Evolutionary conservation across 2,113 vertebrate genomes (phyloP), one percentile per base, ranked within the genome.

Genomic region (Cryptotis parvus): DNA sequence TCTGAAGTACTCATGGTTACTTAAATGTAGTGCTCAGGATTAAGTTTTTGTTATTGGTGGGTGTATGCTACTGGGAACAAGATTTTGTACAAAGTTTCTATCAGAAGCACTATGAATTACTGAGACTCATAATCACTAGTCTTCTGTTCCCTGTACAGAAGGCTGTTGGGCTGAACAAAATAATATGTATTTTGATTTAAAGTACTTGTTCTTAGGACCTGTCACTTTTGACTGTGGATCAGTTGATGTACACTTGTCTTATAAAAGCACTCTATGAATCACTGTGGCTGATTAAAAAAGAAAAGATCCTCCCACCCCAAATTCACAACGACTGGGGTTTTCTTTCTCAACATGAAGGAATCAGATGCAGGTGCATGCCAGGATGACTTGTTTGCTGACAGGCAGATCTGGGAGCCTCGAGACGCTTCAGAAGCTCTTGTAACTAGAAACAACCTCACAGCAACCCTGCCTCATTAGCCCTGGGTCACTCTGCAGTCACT

Each of bases 241-340:
- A 98, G 99, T 99, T 99, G 98, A 99, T 98, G 99, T 99, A 98
- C 98, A 99, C 98, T 99, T 99, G 98, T 99, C 99, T 99, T 99
- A 99, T 99, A 98, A 99, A 99, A 98, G 98, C 99, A 99, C 98
- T 99, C 98, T 99, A 99, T 99, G 99, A 99, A 99, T 99, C 99
- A 99, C 99, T 99, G 99, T 99, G 99, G 98, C 99, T 98, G 98
- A 98, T 98, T n/a, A n/a, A n/a, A n/a, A n/a, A n/a, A 49, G 45
- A 49, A 49, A 49, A 49, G 45, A 49, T 49, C n/a, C n/a, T n/a
- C n/a, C n/a, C n/a, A 14, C 45, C 14, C 49, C 49, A 10, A 52
- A 52, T 52, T 58, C 55, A 58, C 55, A 58, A 5, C 55, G 24
- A 58, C 55, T 58, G 55, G 55, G 55, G 22, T 58, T 58, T 58